Base-by-base conservation (phyloP, 2,888 invertebrate genomes). In the Acanthosoma haemorrhoidale region DNA sequence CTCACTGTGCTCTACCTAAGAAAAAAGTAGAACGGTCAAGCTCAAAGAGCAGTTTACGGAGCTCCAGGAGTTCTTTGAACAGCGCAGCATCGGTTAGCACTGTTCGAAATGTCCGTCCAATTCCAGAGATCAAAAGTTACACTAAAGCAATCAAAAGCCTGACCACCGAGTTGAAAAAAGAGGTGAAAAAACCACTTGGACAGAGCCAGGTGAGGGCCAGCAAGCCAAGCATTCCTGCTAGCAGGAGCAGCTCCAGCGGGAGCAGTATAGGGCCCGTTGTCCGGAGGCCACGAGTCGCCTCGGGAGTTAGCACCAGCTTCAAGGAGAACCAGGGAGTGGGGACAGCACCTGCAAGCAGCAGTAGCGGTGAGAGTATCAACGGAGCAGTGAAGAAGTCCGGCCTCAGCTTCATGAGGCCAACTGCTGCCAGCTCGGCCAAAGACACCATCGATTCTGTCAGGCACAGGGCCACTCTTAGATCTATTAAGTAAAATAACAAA, bases 381-480 rank as follows among this genome's bases (percentile, higher is more conserved):
- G 79, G 76, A 64, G 78, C 76, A 77, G 78, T 70, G 39, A 76
- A 68, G 70, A 74, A 70, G 70, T 75, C 63, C 75, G 74, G 78
- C n/a, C 82, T 85, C 70, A 86, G 89, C 72, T 93, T 93, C 78
- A 93, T 94, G 93, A 85, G 92, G 77, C 93, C 93, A 1, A 94
- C 94, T 0, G 88, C 92, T 29, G 88, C 93, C 9, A 93, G 92
- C 74, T 85, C 88, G 32, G 91, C 91, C 64, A 90, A 92, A 79
- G 86, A 84, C 74, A 72, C 75, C 38, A 73, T 75, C 31, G 77
- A 77, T 57, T 69, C 73, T 16, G 63, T 69, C 13, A 58, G 75
- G 63, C 39, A 70, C 43, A 69, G 72, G 34, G 34, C 64, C 16
- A 70, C 64, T 15, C 69, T 71, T 57, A 61, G 71, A 59, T 71